Evolutionary conservation across 2,113 vertebrate genomes (phyloP).

Genomic region (Stigmatopora nigra): DNA sequence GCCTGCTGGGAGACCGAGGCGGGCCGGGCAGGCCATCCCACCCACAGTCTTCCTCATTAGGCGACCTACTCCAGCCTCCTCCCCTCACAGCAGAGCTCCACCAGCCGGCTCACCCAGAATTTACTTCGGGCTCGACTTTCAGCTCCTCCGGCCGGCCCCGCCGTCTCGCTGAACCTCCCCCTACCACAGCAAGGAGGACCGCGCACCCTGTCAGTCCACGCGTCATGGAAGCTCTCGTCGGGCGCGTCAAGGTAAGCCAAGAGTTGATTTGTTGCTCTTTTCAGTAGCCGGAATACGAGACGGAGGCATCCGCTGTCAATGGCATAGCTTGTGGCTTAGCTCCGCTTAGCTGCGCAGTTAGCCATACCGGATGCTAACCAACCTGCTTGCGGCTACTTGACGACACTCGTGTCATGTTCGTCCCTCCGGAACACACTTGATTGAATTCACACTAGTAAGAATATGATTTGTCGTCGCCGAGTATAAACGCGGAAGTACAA

Average conservation of each 20-base stretch:
- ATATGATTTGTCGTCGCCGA: background rate
- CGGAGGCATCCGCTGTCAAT: slow-evolving; percentile 28
- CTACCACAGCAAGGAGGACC: background rate
- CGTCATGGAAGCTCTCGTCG: slow-evolving; percentile 48
- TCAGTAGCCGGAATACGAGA: background rate
- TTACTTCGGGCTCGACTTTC: slow-evolving; percentile 12
- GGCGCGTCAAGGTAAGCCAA: slow-evolving; percentile 46
- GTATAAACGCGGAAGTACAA: background rate
- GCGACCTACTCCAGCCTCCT: background rate
- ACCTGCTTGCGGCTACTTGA: background rate
- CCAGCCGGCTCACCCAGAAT: slow-evolving; percentile 48
- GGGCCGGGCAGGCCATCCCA: slow-evolving; percentile 1
- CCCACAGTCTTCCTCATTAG: background rate
- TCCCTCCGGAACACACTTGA: background rate
- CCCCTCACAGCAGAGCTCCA: slow-evolving; percentile 11
- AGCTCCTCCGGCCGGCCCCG: slow-evolving; percentile 6
- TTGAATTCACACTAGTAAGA: background rate
- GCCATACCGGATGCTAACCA: slow-evolving; percentile 8
- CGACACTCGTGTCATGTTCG: background rate
- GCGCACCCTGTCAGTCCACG: slow-evolving; percentile 1
- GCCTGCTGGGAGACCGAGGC: slow-evolving; percentile 62
- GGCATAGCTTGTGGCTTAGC: slow-evolving; percentile 21
- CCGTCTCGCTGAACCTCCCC: background rate
- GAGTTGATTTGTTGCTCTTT: background rate
- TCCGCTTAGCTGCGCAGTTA: slow-evolving; percentile 46